phyloP scores from a whole-genome alignment of 1,140 invertebrate genomes.

The Thaumatotibia leucotreta region DNA sequence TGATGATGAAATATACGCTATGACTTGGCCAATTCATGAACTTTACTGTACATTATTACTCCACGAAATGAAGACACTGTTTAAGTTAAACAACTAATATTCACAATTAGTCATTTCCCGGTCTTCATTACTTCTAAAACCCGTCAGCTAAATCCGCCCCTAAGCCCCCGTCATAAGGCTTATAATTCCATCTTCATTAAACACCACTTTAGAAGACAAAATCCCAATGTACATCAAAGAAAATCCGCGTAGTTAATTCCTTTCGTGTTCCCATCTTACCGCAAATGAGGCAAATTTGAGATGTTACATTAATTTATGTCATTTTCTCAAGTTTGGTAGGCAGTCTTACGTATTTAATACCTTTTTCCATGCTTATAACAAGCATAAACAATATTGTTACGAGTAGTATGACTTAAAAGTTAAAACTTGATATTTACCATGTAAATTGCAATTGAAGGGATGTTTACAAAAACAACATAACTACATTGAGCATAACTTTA shows the following conservation, averaged over 20 bases:
- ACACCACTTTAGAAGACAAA: neutral
- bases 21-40: too few relatives aligned
- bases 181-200: neutral
- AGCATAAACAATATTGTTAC: too few relatives aligned
- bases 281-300: slow-evolving; percentile 3
- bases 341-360: too few relatives aligned
- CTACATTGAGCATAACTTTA: too few relatives aligned
- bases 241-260: slow-evolving; percentile 4
- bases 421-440: too few relatives aligned
- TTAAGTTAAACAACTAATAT: neutral
- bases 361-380: too few relatives aligned
- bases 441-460: too few relatives aligned
- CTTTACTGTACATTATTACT: too few relatives aligned
- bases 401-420: too few relatives aligned
- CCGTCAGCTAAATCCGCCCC: neutral
- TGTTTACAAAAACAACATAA: too few relatives aligned
- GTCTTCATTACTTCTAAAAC: neutral
- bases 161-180: neutral
- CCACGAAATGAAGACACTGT: neutral
- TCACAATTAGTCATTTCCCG: neutral
- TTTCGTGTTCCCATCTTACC: neutral
- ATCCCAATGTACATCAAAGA: slow-evolving; percentile 9
- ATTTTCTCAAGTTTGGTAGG: neutral
- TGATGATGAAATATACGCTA: too few relatives aligned
- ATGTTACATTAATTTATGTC: slow-evolving; percentile 5